Conservation (phyloP, 1,140 invertebrate genomes). For the Telenomus remus region DNA sequence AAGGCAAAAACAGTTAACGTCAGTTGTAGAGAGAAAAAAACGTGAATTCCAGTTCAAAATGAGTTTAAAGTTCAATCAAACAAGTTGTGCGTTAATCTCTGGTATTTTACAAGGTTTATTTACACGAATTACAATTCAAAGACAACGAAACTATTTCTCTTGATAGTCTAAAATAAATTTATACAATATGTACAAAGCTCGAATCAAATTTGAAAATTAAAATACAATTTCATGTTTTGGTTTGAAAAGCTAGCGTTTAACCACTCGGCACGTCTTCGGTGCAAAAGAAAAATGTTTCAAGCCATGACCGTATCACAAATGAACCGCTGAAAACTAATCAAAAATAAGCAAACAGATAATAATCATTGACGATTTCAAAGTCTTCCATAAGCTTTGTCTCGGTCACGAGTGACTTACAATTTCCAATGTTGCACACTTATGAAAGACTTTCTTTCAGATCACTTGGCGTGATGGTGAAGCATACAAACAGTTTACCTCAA, state of each 20-base stretch:
- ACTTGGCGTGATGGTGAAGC: slow-evolving; percentile 7
- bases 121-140: too few relatives aligned
- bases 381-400: slow-evolving; percentile 5
- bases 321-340: slow-evolving; percentile 21
- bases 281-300: slow-evolving; percentile 13
- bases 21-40: too few relatives aligned
- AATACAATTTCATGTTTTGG: too few relatives aligned
- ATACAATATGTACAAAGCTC: too few relatives aligned
- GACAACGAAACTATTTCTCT: too few relatives aligned
- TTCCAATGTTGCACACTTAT: slow-evolving; percentile 5
- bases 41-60: too few relatives aligned
- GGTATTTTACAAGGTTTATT: too few relatives aligned
- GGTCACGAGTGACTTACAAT: background rate
- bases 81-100: too few relatives aligned
- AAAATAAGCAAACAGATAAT: slow-evolving; percentile 20
- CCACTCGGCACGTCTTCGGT: slow-evolving; percentile 7
- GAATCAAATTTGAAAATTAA: too few relatives aligned
- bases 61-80: too few relatives aligned
- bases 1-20: too few relatives aligned
- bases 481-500: slow-evolving; percentile 6
- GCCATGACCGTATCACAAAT: slow-evolving; percentile 17
- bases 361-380: slow-evolving; percentile 16
- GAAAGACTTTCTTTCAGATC: slow-evolving; percentile 13
- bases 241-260: slow-evolving; percentile 9
- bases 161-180: too few relatives aligned